Evolutionary conservation across 2,888 invertebrate species (phyloP).

Genomic region (Drosophila bunnanda): DNA sequence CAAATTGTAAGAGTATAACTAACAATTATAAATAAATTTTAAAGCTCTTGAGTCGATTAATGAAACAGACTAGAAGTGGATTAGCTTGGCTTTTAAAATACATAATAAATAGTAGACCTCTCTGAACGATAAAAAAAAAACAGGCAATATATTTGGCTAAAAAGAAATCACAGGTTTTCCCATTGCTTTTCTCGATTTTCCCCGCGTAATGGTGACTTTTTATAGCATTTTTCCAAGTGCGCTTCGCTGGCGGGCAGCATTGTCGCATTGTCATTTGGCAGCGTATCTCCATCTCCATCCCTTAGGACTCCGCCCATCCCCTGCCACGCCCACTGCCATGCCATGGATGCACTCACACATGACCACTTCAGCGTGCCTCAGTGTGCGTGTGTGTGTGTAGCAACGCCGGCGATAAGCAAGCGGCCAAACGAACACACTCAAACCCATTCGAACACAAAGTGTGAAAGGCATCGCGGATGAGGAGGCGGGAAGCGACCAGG

Average conservation of each 20-base stretch:
- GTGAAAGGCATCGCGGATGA: conserved; percentile 55
- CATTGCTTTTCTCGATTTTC: conserved; percentile 24
- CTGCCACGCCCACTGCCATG: conserved; percentile 34
- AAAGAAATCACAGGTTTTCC: background rate
- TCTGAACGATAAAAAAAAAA: background rate
- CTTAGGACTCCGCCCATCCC: conserved; percentile 4
- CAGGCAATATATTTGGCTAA: background rate
- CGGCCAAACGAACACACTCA: conserved; percentile 44
- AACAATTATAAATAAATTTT: background rate
- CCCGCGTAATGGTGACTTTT: conserved; percentile 19
- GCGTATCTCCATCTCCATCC: conserved; percentile 35
- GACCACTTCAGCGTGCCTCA: background rate
- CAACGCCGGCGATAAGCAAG: conserved; percentile 64
- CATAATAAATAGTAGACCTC: background rate
- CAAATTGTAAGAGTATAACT: background rate
- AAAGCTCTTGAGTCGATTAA: background rate
- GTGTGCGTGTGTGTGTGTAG: conserved; percentile 9
- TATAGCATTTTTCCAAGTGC: conserved; percentile 37
- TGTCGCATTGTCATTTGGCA: conserved; percentile 56
- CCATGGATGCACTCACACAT: conserved; percentile 27
- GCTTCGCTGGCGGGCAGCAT: conserved; percentile 44
- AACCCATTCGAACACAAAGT: conserved; percentile 62
- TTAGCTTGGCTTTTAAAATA: no score
- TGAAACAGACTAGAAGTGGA: background rate
- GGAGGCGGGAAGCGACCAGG: conserved; percentile 45